Evolutionary conservation across 2,113 vertebrate genomes (phyloP).

Genomic region (Phainopepla nitens): DNA sequence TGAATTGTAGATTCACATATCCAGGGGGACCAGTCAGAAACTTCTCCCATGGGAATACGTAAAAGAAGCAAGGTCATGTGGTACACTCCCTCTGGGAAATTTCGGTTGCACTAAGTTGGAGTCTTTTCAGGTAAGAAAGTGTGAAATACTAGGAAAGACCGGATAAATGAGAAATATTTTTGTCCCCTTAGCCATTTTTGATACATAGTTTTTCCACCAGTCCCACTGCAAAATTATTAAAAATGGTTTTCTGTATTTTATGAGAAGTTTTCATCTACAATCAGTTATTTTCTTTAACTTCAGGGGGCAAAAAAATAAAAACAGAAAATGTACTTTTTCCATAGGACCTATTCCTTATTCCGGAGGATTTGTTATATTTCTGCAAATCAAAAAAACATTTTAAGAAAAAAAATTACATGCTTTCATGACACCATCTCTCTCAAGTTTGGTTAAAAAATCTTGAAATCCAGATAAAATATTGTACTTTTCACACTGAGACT

Average conservation of each 20-base stretch:
- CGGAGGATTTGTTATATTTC: background rate
- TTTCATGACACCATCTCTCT: background rate
- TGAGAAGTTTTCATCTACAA: background rate
- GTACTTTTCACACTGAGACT: background rate
- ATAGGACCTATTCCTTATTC: background rate
- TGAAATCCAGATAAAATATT: background rate
- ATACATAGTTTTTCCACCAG: background rate
- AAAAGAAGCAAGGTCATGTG: background rate
- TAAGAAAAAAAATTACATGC: fast-evolving
- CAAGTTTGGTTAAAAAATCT: background rate
- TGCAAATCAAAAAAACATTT: background rate
- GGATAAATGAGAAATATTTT: background rate
- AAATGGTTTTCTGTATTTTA: background rate
- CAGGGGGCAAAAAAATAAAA: background rate
- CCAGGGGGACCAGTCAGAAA: background rate
- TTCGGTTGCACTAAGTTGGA: background rate
- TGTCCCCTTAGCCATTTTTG: background rate
- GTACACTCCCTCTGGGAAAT: background rate
- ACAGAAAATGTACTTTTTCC: background rate
- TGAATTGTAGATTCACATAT: background rate
- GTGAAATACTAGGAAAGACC: background rate
- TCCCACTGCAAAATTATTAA: background rate
- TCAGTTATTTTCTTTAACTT: background rate
- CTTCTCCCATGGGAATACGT: background rate
- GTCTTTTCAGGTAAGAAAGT: background rate